phyloP scores from a whole-genome alignment of 2,113 vertebrate genomes.

The Elanus axillaris region DNA sequence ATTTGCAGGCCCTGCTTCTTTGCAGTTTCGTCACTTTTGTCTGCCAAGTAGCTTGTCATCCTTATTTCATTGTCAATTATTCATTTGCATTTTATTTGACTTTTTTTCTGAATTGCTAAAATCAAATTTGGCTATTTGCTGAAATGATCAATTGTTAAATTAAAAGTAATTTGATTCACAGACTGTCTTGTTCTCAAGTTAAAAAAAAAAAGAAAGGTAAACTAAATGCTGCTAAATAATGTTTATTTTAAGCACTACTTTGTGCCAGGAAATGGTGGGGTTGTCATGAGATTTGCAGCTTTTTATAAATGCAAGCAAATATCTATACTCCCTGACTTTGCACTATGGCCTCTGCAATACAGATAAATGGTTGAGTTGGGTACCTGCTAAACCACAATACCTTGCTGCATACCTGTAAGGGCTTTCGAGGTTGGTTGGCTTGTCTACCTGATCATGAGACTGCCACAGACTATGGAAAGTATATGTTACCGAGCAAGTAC shows the following conservation, averaged over 20 bases:
- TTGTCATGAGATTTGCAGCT: not conserved
- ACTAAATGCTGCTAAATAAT: not conserved
- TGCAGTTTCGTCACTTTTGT: not conserved
- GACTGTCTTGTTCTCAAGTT: not conserved
- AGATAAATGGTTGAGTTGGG: not conserved
- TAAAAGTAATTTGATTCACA: not conserved
- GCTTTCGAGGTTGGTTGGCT: not conserved
- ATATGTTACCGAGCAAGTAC: not conserved
- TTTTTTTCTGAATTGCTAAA: not conserved
- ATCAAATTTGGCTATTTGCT: not conserved
- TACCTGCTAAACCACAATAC: not conserved
- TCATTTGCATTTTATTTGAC: constrained; percentile 8
- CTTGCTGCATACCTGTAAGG: not conserved
- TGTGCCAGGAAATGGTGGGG: not conserved
- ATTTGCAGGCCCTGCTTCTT: not conserved
- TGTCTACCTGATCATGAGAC: not conserved
- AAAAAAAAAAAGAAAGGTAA: not conserved
- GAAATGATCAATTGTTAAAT: not conserved
- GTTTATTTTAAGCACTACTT: not conserved
- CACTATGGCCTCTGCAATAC: not conserved
- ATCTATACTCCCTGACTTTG: not conserved
- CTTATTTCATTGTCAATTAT: not conserved
- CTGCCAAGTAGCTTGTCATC: not conserved
- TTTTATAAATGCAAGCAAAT: not conserved
- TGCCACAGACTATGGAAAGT: not conserved